Conservation (phyloP, 2,797 vertebrate genomes). For the Etheostoma nigrum region DNA sequence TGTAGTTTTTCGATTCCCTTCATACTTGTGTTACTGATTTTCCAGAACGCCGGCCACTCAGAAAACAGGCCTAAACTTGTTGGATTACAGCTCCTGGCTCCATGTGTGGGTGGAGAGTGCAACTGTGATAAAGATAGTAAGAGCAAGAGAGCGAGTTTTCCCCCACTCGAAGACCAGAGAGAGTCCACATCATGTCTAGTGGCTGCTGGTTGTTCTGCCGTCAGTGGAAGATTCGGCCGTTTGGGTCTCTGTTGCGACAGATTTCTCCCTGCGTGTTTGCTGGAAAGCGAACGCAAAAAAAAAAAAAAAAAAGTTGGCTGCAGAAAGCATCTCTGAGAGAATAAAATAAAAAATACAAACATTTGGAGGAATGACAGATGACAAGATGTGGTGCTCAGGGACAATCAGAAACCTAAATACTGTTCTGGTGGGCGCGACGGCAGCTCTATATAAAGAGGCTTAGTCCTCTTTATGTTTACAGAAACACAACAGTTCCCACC, state of each 20-base stretch:
- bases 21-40: conserved; percentile 1
- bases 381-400: not conserved
- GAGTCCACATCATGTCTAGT: conserved; percentile 71
- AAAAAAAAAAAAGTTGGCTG: conserved; percentile 7
- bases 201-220: conserved; percentile 64
- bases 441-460: too few relatives aligned
- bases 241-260: conserved; percentile 32
- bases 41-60: conserved; percentile 34
- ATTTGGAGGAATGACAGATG: not conserved
- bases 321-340: conserved; percentile 1
- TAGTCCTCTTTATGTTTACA: too few relatives aligned
- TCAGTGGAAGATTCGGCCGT: conserved; percentile 36
- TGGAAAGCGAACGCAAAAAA: not conserved
- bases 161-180: conserved; percentile 65
- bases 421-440: too few relatives aligned
- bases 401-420: not conserved
- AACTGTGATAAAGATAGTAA: conserved; percentile 78
- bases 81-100: conserved; percentile 62
- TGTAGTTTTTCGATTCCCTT: not conserved
- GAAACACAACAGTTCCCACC: too few relatives aligned
- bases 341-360: not conserved
- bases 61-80: conserved; percentile 66
- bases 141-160: conserved; percentile 68
- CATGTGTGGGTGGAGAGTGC: conserved; percentile 77
- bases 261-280: conserved; percentile 32